These are phyloP conservation scores for Marmota flaviventris DNA, from an alignment of 2,113 vertebrate genomes.

Conservation along the genomic window DNA sequence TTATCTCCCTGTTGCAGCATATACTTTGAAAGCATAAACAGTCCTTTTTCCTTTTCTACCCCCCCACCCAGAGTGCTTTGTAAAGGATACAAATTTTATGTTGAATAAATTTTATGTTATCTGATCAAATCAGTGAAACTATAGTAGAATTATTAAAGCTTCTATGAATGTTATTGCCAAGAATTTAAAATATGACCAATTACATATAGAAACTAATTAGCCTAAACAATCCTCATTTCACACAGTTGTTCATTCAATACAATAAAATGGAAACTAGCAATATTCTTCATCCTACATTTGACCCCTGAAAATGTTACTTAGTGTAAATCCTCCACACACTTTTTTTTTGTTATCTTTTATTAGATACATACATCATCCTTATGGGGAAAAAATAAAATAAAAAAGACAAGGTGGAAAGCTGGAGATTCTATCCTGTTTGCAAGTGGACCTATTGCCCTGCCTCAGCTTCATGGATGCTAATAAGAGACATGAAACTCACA, in stretches of 20 bases:
- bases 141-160: background rate
- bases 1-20: background rate
- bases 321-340: background rate
- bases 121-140: background rate
- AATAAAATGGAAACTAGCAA: conserved; percentile 46
- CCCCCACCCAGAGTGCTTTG: background rate
- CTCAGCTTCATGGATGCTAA: background rate
- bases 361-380: background rate
- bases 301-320: background rate
- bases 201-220: background rate
- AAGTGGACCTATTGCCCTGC: background rate
- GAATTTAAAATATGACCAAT: conserved; percentile 27
- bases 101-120: background rate
- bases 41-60: background rate
- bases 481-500: background rate
- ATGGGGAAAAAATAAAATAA: background rate
- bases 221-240: background rate
- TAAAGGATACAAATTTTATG: background rate
- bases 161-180: conserved; percentile 2
- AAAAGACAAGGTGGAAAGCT: background rate
- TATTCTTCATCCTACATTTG: background rate
- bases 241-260: background rate
- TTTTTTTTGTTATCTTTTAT: background rate
- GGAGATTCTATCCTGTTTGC: background rate
- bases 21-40: conserved; percentile 38